Percentiles rank a stretch among this genome's conserved stretches.
Conservation (phyloP, 1,140 invertebrate species). For the Drosophila orosa region DNA sequence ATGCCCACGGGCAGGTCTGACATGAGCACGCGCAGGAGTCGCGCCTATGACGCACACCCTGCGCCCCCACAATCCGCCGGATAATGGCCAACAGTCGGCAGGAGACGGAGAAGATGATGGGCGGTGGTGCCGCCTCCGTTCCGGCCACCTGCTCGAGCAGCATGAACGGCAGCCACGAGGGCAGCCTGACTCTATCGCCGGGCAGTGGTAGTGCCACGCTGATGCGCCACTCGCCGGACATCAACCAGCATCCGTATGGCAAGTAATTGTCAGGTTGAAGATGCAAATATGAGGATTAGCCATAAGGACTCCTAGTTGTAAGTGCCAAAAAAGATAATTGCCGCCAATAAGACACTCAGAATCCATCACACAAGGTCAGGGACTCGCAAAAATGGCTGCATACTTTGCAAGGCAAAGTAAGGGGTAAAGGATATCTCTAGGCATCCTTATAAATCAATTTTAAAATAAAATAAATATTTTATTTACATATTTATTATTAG, state of each 20-base stretch:
- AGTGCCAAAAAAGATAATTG: conserved; percentile 33
- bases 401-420: conserved; percentile 9
- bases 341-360: background rate
- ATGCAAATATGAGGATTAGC: conserved; percentile 14
- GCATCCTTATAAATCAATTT: background rate
- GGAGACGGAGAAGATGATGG: conserved; percentile 83
- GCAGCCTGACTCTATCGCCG: conserved; percentile 62
- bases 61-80: conserved; percentile 82
- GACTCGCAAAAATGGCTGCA: conserved; percentile 15
- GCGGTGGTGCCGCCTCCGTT: conserved; percentile 39
- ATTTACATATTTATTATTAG: background rate
- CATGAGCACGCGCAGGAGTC: conserved; percentile 83
- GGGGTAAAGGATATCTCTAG: background rate
- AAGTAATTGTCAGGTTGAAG: conserved; percentile 59
- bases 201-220: conserved; percentile 73
- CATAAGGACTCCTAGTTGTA: conserved; percentile 58
- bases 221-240: conserved; percentile 79
- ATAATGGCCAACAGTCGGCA: conserved; percentile 84
- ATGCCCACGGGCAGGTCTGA: conserved; percentile 86
- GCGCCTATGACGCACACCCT: conserved; percentile 84
- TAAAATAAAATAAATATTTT: background rate
- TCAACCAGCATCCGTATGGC: conserved; percentile 77
- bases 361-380: conserved; percentile 3
- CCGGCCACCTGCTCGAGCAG: conserved; percentile 37
- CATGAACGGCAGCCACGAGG: conserved; percentile 61